Evolutionary conservation across 2,888 invertebrate genomes (phyloP).

Genomic region (Volucella inflata): DNA sequence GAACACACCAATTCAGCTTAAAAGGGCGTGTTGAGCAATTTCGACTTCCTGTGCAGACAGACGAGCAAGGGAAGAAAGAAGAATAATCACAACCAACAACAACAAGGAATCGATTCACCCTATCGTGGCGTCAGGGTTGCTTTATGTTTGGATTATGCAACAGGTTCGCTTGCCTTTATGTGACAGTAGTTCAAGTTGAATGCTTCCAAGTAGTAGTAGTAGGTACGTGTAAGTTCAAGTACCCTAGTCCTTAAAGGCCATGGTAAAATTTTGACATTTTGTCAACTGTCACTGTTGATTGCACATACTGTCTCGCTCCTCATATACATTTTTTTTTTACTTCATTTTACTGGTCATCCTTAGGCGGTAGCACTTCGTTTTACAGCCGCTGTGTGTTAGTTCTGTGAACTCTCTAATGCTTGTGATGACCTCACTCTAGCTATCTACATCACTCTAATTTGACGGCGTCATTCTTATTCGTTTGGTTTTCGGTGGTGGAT

Average conservation of each 20-base stretch:
- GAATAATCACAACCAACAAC: background rate
- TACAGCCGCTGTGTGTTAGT: background rate
- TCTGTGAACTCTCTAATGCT: constrained; percentile 32
- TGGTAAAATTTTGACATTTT: background rate
- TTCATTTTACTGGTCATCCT: constrained; percentile 21
- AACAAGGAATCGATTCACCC: constrained; percentile 32
- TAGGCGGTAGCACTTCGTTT: background rate
- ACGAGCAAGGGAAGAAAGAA: background rate
- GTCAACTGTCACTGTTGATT: background rate
- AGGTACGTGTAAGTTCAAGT: constrained; percentile 5
- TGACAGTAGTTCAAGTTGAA: constrained; percentile 16
- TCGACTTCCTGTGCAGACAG: constrained; percentile 61
- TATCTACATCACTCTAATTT: constrained; percentile 17
- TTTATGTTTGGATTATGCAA: constrained; percentile 36
- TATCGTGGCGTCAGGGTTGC: background rate
- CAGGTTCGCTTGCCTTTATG: constrained; percentile 29
- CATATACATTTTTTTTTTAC: background rate
- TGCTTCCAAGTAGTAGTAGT: constrained; percentile 1
- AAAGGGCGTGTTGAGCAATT: constrained; percentile 50
- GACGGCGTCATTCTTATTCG: constrained; percentile 26
- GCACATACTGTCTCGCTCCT: background rate
- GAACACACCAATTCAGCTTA: constrained; percentile 37
- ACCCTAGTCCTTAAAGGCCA: background rate
- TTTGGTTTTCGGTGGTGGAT: constrained; percentile 14
- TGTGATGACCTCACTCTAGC: constrained; percentile 40